Base-by-base conservation (phyloP, 2,888 invertebrate species). In the Pyrochroa serraticornis region DNA sequence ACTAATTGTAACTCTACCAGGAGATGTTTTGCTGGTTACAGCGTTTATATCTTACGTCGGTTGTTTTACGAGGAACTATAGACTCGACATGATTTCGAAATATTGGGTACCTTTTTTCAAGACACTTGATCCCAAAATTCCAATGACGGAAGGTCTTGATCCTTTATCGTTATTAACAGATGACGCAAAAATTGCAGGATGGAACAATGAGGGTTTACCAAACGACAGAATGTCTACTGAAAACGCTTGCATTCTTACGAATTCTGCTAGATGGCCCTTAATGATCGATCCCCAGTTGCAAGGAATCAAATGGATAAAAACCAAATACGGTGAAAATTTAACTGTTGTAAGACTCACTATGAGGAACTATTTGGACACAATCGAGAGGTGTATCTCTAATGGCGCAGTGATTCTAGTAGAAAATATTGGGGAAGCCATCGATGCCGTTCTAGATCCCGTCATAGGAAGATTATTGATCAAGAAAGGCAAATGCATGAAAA, bases 41-140 rank as follows among this genome's bases (percentile, higher is more conserved):
- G 95, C 96, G 7, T 97, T 97, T 78, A 91, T 97, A 49, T 96
- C 96, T 0, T 97, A 97, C 76, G 92, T 95, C 31, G 97, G 97
- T 1, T 95, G 95, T 74, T 97, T 97, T 78, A 94, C 92, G 30
- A 88, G 91, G 61, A 84, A 85, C 44, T 97, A 96, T 75, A 83
- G 97, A 43, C 73, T 83, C 13, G 90, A 93, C 68, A 83, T 97
- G 47, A 84, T 93, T 74, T 82, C 91, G 7, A 86, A 89, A 22
- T 83, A 87, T 72, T 95, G 95, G 94, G 74, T 91, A 62, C 95
- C 95, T 0, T 88, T 84, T 63, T 82, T 97, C n/a, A 85, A 83
- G 52, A 82, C 89, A 34, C 81, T 87, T 82, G 87, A 87, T 0
- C 62, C 67, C 31, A 86, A 86, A 66, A 93, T 97, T 67, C 92